Evolutionary conservation across 2,797 vertebrate genomes (phyloP).

Genomic region (Malurus leucopterus): DNA sequence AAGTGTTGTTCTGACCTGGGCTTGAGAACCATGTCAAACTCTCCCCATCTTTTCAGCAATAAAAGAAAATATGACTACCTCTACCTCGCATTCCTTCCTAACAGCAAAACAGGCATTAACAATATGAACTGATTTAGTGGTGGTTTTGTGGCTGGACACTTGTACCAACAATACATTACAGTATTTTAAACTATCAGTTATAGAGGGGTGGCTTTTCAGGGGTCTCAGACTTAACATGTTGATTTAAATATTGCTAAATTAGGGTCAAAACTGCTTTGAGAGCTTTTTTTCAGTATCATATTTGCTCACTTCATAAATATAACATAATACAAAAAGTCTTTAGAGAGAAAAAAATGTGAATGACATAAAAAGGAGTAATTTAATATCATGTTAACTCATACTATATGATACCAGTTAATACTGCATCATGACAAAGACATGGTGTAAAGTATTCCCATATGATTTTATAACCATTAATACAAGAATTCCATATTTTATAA

Average conservation of each 20-base stretch:
- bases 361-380: conserved; percentile 72
- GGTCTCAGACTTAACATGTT: not conserved
- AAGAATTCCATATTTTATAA: conserved; percentile 74
- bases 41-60: not conserved
- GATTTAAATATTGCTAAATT: conserved; percentile 25
- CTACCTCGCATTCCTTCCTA: not conserved
- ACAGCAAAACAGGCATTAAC: not conserved
- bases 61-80: not conserved
- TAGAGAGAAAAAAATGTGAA: conserved; percentile 43
- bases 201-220: not conserved
- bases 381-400: conserved; percentile 77
- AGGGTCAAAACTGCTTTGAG: conserved; percentile 21
- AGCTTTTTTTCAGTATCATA: not conserved
- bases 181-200: conserved; percentile 3
- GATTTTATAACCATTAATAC: conserved; percentile 68
- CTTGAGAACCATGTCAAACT: not conserved
- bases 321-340: conserved; percentile 50
- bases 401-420: conserved; percentile 67
- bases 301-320: conserved; percentile 56
- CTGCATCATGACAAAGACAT: conserved; percentile 66
- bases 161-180: conserved; percentile 4
- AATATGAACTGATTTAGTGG: not conserved
- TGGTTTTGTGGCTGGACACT: not conserved
- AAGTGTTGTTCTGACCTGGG: not conserved
- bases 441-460: conserved; percentile 77